Evolutionary conservation across 2,888 invertebrate species (phyloP), one percentile per base, ranked within the genome.

Genomic region (Tricholauxania praeusta): DNA sequence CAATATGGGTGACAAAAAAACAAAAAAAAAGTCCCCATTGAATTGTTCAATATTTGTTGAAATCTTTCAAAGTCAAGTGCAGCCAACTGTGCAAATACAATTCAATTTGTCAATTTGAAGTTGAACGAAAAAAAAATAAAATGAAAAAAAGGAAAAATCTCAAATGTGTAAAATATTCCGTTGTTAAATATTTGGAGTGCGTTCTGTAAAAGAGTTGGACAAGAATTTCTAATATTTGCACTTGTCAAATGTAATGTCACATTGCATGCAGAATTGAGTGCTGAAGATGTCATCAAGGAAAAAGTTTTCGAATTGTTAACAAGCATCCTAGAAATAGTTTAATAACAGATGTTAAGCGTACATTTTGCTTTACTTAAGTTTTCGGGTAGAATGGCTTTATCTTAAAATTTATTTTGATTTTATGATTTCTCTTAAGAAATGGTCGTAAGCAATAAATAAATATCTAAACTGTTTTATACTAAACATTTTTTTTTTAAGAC

Each of bases 1-100:
- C 55, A 19, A 22, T 55, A 17, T 19, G 12, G 12, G 19, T 19
- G 48, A 63, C 39, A 39, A 39, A 10, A 10, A 39, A 39, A 39
- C 1, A 1, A 6, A 39, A 39, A 39, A 10, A 1, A 6, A 39
- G 1, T 1, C 6, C 7, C 63, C 17, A 63, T 64, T 64, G 64
- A 68, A 68, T 59, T 59, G 68, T 69, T 69, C 22, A 69, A 69
- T 49, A 59, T 59, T 69, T 59, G 39, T 39, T 49, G 39, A 19
- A 60, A 70, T 51, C 19, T 70, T 52, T 52, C 51, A n/a, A 60
- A 62, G 62, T 70, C 69, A 70, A 70, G 62, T 70, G 62, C 51
- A 62, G 60, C 49, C 49, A 59, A 64, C 22, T 64, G 64, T 51
- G 51, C 64, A 51, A 49, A 64, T 64, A 22, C 51, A 39, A 62